Evolutionary conservation across 2,797 vertebrate species (phyloP).

Genomic region (Kryptopterus vitreolus): DNA sequence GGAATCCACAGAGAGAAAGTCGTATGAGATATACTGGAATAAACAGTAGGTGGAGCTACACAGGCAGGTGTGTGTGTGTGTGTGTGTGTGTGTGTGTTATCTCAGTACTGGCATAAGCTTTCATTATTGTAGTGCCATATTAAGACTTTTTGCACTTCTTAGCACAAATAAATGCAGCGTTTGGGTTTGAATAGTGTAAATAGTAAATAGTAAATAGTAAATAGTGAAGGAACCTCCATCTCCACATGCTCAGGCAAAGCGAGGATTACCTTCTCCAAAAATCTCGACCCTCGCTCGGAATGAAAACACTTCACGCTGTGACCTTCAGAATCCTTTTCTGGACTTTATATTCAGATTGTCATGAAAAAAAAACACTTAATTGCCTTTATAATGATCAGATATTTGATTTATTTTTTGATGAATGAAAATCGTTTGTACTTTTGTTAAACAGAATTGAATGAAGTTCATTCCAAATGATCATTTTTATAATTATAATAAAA

Average conservation of each 20-base stretch:
- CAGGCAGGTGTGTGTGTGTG: not conserved
- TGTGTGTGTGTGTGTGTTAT: not conserved
- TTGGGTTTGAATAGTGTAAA: not conserved
- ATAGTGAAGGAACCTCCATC: not conserved
- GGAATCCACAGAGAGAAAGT: slow-evolving; percentile 62
- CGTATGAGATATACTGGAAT: slow-evolving; percentile 75
- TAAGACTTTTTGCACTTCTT: not conserved
- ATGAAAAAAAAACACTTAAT: too few species aligned
- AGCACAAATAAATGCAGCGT: not conserved
- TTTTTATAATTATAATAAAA: not conserved
- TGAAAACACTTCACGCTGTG: not conserved
- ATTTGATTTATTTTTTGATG: not conserved
- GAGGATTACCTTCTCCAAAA: not conserved
- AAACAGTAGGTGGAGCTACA: slow-evolving; percentile 52
- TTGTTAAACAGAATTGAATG: not conserved
- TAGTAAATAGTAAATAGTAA: too few species aligned
- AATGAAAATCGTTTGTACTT: not conserved
- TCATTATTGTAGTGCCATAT: not conserved
- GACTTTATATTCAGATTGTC: too few species aligned
- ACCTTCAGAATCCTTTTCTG: not conserved
- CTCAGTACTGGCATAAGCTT: not conserved
- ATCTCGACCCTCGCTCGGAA: not conserved
- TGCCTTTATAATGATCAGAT: not conserved
- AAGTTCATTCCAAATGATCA: not conserved
- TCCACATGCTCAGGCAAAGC: not conserved